Evolutionary conservation across 1,140 invertebrate genomes (phyloP), one percentile per base, ranked within the genome.

Genomic region (Cyclargus thomasi): DNA sequence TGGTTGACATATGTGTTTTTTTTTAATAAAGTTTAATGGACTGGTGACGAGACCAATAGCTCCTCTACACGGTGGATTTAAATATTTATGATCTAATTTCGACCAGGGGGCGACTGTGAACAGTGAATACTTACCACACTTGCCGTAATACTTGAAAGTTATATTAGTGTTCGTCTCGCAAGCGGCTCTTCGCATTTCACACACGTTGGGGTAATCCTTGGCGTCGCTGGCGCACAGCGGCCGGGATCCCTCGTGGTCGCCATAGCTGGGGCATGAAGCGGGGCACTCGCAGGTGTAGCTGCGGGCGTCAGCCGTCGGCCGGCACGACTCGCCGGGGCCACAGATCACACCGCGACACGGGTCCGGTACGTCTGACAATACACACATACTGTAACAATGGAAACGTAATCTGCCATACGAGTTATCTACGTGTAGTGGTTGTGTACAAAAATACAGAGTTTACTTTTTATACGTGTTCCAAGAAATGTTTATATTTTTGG

Each of bases 61-160:
- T n/a, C n/a, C n/a, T n/a, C n/a, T n/a, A n/a, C n/a, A n/a, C n/a
- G n/a, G n/a, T n/a, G n/a, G n/a, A n/a, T n/a, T n/a, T n/a, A n/a
- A n/a, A n/a, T n/a, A n/a, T n/a, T n/a, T n/a, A n/a, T 35, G 29
- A 53, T 53, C 4, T 14, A n/a, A 53, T 7, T 7, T 53, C 47
- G 47, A n/a, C 47, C n/a, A 6, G 5, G 47, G 16, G 47, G 47
- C 29, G 8, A n/a, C n/a, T n/a, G n/a, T n/a, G n/a, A n/a, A n/a
- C n/a, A n/a, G n/a, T n/a, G n/a, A 3, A 36, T 53, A 93, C 95
- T 94, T 88, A 98, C 97, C 97, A 90, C 97, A 98, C 92, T 96
- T 96, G 57, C 97, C 97, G 67, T 93, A 92, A 88, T 96, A 97
- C 82, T 96, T 96, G 77, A 97, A 93, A n/a, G 93, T 94, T 76